Evolutionary conservation across 2,797 vertebrate species (phyloP), one percentile per base, ranked within the genome.

Genomic region (Pseudopleuronectes americanus): DNA sequence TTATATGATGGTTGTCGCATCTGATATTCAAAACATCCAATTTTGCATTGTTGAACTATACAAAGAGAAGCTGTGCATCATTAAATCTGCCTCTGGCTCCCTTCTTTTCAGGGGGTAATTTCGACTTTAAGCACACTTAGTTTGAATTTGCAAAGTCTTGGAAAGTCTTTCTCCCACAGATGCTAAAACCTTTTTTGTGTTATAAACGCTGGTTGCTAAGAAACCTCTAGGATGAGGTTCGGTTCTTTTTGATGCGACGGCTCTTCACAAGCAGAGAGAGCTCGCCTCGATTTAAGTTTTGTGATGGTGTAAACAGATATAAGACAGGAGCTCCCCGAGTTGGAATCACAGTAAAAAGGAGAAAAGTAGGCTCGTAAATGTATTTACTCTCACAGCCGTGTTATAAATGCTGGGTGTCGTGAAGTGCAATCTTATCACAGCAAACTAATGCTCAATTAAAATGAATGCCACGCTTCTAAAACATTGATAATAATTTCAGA

Each of bases 11-110:
- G 19, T 43, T 48, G 36, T 13, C 59, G 4, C 65, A 56, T 57
- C 19, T 21, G 68, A 71, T 64, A 72, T 24, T 70, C n/a, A 76
- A 64, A 57, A 21, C 33, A 67, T 41, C 17, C 53, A 55, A 38
- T 47, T 12, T 45, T 55, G 13, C 49, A 17, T 68, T 70, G 4
- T n/a, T 55, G 10, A 52, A 24, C 23, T 49, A 24, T 13, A 63
- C 52, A 63, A 68, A 69, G 23, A 19, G 10, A 6, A 28, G 6
- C 0, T 57, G 49, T 38, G 21, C 38, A 51, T 61, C 2, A 24
- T 22, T 62, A 8, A 26, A 47, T 65, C 54, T 36, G 6, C 58
- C 1, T 64, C 19, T 45, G 17, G 8, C 23, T 62, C 43, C 12
- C 48, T 66, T 58, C 58, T 61, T 62, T 54, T 64, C 10, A n/a